Evolutionary conservation across 2,797 vertebrate species (phyloP), one percentile per base, ranked within the genome.

Genomic region (Pagetopsis macropterus): DNA sequence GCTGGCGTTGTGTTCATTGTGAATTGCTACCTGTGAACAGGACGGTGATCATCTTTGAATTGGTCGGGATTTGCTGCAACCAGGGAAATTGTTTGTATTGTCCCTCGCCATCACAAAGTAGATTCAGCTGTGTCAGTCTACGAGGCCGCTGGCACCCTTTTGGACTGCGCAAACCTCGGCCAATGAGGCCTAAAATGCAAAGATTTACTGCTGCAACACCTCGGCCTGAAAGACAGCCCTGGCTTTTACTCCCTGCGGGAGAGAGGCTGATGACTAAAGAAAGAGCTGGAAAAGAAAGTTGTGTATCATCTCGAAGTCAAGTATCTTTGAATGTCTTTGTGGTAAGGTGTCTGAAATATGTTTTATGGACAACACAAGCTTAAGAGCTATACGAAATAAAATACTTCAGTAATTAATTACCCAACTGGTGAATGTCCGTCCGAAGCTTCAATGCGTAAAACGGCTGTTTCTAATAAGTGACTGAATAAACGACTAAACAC

Each of bases 201-300:
- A 79, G 67, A 88, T 91, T 87, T 89, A 87, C 76, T 73, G 77
- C 85, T 62, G 65, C 64, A 76, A 81, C 84, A 80, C 81, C 78
- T 85, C 49, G 14, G 69, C 74, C 60, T 57, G 69, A 82, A 69
- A 82, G 67, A 71, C 50, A 40, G 65, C 55, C 33, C 37, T 10
- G 63, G 61, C 58, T 61, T 80, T 75, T 45, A 63, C 56, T 14
- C 63, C 71, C 74, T 57, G 69, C 65, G 78, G 75, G 76, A 78
- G 74, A 69, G 40, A 44, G 44, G 58, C 15, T 33, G 77, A 75
- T 66, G 70, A 69, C 59, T 65, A 57, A 84, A 76, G 64, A 67
- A 54, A 60, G 56, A 70, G 65, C 59, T 31, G 23, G 60, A 71
- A 63, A 52, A 65, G 72, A 59, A 14, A 21, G 82, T 75, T 77